Evolutionary conservation across 2,888 invertebrate species (phyloP).

Genomic region (Chorisops tibialis): DNA sequence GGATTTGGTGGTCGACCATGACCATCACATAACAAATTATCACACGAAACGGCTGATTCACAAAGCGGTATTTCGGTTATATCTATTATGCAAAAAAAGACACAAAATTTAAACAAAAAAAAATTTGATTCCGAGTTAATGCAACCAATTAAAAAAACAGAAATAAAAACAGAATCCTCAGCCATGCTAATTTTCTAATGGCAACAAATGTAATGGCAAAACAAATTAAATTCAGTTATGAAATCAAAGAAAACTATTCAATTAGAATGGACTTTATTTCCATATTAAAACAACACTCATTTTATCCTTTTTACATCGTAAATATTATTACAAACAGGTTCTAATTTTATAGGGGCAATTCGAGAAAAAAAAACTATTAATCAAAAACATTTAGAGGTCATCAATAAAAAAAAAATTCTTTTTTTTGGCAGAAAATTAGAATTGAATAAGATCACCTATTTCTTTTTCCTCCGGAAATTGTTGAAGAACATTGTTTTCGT

Average conservation of each 20-base stretch:
- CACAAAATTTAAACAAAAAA: too few relatives aligned
- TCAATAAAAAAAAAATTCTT: conserved; percentile 24
- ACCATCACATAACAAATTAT: conserved; percentile 82
- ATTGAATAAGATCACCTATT: conserved; percentile 60
- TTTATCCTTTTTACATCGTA: too few relatives aligned
- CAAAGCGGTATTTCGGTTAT: conserved; percentile 80
- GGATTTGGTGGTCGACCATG: conserved; percentile 84
- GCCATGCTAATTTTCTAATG: not conserved
- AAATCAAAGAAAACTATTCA: too few relatives aligned
- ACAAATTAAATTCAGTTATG: too few relatives aligned
- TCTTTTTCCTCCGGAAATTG: conserved; percentile 53
- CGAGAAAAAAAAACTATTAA: conserved; percentile 30
- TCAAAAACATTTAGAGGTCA: conserved; percentile 31
- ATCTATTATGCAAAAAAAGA: conserved; percentile 56
- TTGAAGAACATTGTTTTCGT: not conserved
- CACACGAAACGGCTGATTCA: conserved; percentile 83
- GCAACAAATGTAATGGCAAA: too few relatives aligned
- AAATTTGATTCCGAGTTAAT: not conserved
- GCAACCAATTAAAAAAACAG: not conserved
- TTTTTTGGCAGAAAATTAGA: conserved; percentile 40
- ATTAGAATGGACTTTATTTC: too few relatives aligned
- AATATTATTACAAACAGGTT: conserved; percentile 17
- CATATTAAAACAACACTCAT: too few relatives aligned
- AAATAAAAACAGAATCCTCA: not conserved
- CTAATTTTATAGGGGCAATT: too few relatives aligned